Evolutionary conservation across 1,140 invertebrate genomes (phyloP), one percentile per base, ranked within the genome.

Genomic region (Heliconius hewitsoni): DNA sequence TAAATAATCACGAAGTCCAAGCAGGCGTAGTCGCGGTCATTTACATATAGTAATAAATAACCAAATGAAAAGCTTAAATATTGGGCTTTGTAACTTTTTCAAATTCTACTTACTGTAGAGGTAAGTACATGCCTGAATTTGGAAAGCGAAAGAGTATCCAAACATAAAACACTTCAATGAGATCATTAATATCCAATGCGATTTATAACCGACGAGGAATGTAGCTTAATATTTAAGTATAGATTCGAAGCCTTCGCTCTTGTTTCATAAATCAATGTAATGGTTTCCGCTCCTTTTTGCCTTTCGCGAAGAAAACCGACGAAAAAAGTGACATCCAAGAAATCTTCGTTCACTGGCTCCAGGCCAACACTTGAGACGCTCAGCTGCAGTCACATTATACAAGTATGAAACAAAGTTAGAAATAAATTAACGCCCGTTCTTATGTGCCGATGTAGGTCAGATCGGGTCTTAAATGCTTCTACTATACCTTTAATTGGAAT

Each of bases 221-320:
- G 50, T 74, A 78, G 73, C 77, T 81, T 81, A 81, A 78, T 78
- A 81, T 81, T 78, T 81, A 37, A 76, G 73, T 78, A 52, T 73
- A 76, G 27, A 73, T 75, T 77, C 82, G 79, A 84, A 88, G 72
- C 74, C 83, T 80, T 74, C 50, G 81, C 77, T 73, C 73, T 78
- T 82, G 83, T 87, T 86, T 85, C 86, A 92, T 92, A 92, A 92
- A 92, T 91, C 88, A 90, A 89, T 87, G 85, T 90, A 92, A 92
- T 90, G 86, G 85, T 86, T 92, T 90, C 89, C 88, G 86, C 82
- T 89, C 85, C 87, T 91, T 82, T 82, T 86, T 84, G 80, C 74
- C 74, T 75, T 81, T 77, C 71, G 80, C 80, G 86, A 85, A 81
- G 84, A 88, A 87, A 87, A 85, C 85, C 80, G 77, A 84, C 60